Evolutionary conservation across 1,140 invertebrate species (phyloP).

Genomic region (Lasioglossum albipes): DNA sequence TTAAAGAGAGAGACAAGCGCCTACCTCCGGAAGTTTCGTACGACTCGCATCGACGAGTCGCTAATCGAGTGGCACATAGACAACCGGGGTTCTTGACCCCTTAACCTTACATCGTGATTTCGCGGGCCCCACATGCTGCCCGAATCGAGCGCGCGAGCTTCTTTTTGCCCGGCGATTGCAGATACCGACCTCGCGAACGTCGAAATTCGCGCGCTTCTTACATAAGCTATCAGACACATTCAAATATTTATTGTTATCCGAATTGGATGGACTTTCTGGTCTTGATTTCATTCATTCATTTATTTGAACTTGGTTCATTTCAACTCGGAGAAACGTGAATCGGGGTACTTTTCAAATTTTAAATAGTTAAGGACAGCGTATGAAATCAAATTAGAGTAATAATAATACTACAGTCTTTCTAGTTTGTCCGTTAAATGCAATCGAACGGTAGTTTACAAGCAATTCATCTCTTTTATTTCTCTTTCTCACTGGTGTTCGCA

Average conservation of each 20-base stretch:
- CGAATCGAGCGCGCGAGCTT: background rate
- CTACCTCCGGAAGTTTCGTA: slow-evolving; percentile 57
- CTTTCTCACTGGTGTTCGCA: slow-evolving; percentile 5
- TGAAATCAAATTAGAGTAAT: too few species aligned
- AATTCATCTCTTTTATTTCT: background rate
- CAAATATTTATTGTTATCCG: too few species aligned
- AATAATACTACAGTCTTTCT: too few species aligned
- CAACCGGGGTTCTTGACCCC: slow-evolving; percentile 46
- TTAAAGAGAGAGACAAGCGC: slow-evolving; percentile 27
- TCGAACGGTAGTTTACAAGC: background rate
- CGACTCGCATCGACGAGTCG: slow-evolving; percentile 46
- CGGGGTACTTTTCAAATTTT: too few species aligned
- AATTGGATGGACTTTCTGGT: too few species aligned
- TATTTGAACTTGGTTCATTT: too few species aligned
- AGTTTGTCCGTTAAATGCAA: too few species aligned
- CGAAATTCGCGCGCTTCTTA: background rate
- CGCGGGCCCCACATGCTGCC: slow-evolving; percentile 5
- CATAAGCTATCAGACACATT: too few species aligned
- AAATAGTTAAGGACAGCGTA: too few species aligned
- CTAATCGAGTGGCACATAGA: slow-evolving; percentile 54
- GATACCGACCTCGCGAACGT: background rate
- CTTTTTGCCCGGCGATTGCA: background rate
- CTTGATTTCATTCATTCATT: too few species aligned
- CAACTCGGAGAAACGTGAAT: too few species aligned
- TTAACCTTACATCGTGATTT: slow-evolving; percentile 39